These are phyloP conservation scores for Suillia variegata DNA, from an alignment of 2,888 invertebrate species.

Conservation along the genomic window DNA sequence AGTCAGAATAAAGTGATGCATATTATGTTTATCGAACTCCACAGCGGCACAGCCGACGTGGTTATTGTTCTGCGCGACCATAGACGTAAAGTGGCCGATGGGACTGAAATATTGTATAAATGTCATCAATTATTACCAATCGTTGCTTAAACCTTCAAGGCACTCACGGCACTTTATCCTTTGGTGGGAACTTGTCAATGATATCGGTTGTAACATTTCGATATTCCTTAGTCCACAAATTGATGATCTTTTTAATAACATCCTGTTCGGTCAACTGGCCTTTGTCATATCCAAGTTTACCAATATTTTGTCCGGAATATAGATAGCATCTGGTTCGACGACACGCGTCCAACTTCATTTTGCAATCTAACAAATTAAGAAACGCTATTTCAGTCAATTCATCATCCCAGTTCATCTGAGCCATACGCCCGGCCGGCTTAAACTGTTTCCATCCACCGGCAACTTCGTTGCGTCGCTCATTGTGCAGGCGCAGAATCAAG, in stretches of 20 bases:
- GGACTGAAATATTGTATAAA: not conserved
- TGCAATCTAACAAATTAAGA: not conserved
- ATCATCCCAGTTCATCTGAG: not conserved
- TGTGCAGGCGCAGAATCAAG: not conserved
- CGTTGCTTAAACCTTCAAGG: not conserved
- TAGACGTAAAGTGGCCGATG: constrained; percentile 35
- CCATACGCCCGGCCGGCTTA: not conserved
- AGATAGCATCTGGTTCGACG: not conserved
- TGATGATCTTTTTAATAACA: not conserved
- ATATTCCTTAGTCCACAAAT: not conserved
- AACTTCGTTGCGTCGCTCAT: not conserved
- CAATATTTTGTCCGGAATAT: not conserved
- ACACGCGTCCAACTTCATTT: not conserved
- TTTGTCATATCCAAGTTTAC: not conserved
- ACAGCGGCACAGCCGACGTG: constrained; percentile 34
- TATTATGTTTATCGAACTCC: not conserved
- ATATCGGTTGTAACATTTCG: not conserved
- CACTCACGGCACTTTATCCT: not conserved
- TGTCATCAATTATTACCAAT: constrained; percentile 5
- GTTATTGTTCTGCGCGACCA: constrained; percentile 32
- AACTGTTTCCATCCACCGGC: not conserved
- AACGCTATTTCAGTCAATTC: constrained; percentile 1
- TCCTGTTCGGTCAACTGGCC: not conserved
- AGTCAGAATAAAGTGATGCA: constrained; percentile 18
- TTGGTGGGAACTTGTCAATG: not conserved